Conservation (phyloP, 2,888 invertebrate species). For the Uropetala carovei region DNA sequence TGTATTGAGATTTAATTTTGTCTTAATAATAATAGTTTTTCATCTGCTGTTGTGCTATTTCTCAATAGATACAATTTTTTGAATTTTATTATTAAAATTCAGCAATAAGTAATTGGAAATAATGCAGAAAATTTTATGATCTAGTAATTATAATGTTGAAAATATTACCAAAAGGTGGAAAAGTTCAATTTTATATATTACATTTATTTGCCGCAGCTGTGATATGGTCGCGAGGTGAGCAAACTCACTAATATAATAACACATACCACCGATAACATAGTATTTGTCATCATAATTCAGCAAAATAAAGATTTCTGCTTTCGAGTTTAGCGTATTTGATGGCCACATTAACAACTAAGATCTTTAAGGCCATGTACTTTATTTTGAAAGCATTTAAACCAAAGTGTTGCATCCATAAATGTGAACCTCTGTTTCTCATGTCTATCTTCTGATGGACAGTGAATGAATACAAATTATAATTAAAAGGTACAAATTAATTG, state of each 20-base stretch:
- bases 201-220: constrained; percentile 40
- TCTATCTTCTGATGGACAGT: constrained; percentile 46
- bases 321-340: background rate
- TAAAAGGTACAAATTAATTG: constrained; percentile 54
- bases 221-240: constrained; percentile 20
- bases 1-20: background rate
- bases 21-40: background rate
- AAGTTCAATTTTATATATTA: constrained; percentile 26
- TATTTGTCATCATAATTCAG: constrained; percentile 39
- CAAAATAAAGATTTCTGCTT: constrained; percentile 24
- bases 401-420: background rate
- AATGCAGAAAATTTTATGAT: constrained; percentile 24
- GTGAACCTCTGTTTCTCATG: background rate
- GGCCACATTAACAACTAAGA: background rate
- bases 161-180: background rate
- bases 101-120: constrained; percentile 21
- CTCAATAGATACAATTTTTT: constrained; percentile 16
- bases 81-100: constrained; percentile 16
- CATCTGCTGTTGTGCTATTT: constrained; percentile 24
- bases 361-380: constrained; percentile 8
- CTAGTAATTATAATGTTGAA: constrained; percentile 28
- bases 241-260: constrained; percentile 41
- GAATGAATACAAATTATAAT: constrained; percentile 56
- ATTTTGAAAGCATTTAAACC: constrained; percentile 24
- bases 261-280: constrained; percentile 54